Conservation (phyloP, 2,113 vertebrate genomes). For the Abramis brama region DNA sequence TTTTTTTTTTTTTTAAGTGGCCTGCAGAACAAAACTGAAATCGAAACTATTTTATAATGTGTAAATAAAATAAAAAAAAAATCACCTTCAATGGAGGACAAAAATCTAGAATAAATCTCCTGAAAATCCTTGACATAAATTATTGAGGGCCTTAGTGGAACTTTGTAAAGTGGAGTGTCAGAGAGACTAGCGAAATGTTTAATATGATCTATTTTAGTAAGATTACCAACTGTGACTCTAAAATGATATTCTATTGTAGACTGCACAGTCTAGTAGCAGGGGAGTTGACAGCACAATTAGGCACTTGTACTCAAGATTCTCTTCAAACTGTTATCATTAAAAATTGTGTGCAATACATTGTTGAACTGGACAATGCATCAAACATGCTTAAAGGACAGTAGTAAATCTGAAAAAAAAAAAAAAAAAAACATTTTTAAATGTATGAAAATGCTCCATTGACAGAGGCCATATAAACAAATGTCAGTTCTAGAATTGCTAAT, state of each 20-base stretch:
- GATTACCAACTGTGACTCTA: slow-evolving; percentile 59
- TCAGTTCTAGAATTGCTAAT: not conserved
- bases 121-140: slow-evolving; percentile 88
- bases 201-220: slow-evolving; percentile 78
- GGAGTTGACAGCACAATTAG: not conserved
- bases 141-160: slow-evolving; percentile 89
- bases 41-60: no score
- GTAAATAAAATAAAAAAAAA: no score
- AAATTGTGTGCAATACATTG: slow-evolving; percentile 76
- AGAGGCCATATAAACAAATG: slow-evolving; percentile 52
- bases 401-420: not conserved
- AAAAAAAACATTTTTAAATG: not conserved
- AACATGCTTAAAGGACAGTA: not conserved
- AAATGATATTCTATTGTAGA: not conserved
- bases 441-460: not conserved
- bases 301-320: not conserved
- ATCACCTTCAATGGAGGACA: slow-evolving; percentile 80
- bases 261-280: not conserved
- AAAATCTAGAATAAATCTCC: slow-evolving; percentile 85
- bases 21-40: no score
- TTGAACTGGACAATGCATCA: slow-evolving; percentile 17
- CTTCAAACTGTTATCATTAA: slow-evolving; percentile 72
- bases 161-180: slow-evolving; percentile 81
- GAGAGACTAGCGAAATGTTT: slow-evolving; percentile 79
- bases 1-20: no score